A percentile compares a stretch with the other conserved stretches of the same genome.
These are phyloP conservation scores for Pentalonia nigronervosa DNA, from an alignment of 1,140 invertebrate species.

Conservation along the genomic window DNA sequence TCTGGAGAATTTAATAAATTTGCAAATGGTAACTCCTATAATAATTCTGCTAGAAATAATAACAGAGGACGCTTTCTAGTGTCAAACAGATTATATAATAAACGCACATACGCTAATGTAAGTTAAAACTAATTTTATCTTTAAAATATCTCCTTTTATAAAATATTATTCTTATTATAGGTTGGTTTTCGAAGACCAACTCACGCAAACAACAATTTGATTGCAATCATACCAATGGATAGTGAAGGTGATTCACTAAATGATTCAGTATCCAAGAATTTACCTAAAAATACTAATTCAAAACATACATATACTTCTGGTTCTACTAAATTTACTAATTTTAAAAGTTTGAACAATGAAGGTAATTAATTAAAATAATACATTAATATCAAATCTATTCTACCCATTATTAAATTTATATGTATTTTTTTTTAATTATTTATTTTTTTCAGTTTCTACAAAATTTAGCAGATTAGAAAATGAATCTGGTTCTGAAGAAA, in stretches of 20 bases:
- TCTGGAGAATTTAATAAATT: slow-evolving; percentile 44
- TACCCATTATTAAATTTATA: not conserved
- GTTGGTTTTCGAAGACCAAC: slow-evolving; percentile 49
- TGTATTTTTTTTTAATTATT: not conserved
- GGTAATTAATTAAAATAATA: slow-evolving; percentile 13
- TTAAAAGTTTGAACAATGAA: slow-evolving; percentile 11
- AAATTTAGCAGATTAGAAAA: slow-evolving; percentile 55
- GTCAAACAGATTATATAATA: slow-evolving; percentile 25
- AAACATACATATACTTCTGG: not conserved
- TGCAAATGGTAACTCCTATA: slow-evolving; percentile 20
- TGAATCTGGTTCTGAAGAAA: slow-evolving; percentile 54
- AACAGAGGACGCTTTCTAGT: slow-evolving; percentile 35
- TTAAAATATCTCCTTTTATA: not conserved
- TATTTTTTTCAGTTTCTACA: slow-evolving; percentile 45
- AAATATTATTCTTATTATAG: slow-evolving; percentile 28
- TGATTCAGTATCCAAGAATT: slow-evolving; percentile 16
- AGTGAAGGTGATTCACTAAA: slow-evolving; percentile 8
- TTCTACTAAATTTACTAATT: not conserved
- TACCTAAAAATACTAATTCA: not conserved
- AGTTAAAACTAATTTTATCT: not conserved
- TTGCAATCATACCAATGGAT: slow-evolving; percentile 52
- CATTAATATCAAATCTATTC: not conserved
- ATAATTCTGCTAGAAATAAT: slow-evolving; percentile 22
- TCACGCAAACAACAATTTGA: slow-evolving; percentile 50
- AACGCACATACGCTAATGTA: slow-evolving; percentile 38